These are phyloP conservation scores for Ophion ellenae DNA, from an alignment of 2,888 invertebrate genomes.

Conservation along the genomic window DNA sequence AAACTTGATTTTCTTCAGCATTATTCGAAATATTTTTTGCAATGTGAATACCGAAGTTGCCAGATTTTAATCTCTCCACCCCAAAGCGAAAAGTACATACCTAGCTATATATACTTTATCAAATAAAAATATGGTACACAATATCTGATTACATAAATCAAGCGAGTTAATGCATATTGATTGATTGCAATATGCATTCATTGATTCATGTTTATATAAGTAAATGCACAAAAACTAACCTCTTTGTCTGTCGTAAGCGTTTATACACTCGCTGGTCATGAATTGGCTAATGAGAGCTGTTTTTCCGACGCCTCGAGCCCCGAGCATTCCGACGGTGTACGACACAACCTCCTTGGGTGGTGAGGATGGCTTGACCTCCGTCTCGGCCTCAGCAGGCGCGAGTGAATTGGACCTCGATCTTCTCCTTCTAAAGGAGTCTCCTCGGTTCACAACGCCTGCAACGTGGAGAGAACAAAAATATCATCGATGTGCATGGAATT, in stretches of 20 bases:
- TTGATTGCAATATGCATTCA: too few species aligned
- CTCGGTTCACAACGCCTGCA: constrained; percentile 95
- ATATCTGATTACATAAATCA: too few species aligned
- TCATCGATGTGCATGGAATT: background rate
- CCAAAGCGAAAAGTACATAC: too few species aligned
- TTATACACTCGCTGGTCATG: constrained; percentile 96
- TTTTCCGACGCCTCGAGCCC: constrained; percentile 86
- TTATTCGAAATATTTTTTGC: too few species aligned
- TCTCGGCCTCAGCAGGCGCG: constrained; percentile 85
- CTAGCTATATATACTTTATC: too few species aligned
- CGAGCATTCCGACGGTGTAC: constrained; percentile 87
- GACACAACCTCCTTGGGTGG: constrained; percentile 83
- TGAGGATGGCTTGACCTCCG: constrained; percentile 73
- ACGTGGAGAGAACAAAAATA: constrained; percentile 37
- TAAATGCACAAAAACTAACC: constrained; percentile 85
- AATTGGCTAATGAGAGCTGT: constrained; percentile 88
- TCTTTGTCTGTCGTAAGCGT: constrained; percentile 95
- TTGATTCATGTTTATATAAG: background rate
- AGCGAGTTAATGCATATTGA: too few species aligned
- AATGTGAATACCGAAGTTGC: too few species aligned
- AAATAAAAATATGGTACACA: too few species aligned
- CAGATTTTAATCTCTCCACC: too few species aligned
- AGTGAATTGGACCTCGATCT: constrained; percentile 93
- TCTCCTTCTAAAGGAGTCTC: constrained; percentile 95
- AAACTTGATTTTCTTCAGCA: too few species aligned